Percentiles rank a stretch among this genome's conserved stretches.
phyloP scores from a whole-genome alignment of 2,113 vertebrate species.

The Cottus gobio region DNA sequence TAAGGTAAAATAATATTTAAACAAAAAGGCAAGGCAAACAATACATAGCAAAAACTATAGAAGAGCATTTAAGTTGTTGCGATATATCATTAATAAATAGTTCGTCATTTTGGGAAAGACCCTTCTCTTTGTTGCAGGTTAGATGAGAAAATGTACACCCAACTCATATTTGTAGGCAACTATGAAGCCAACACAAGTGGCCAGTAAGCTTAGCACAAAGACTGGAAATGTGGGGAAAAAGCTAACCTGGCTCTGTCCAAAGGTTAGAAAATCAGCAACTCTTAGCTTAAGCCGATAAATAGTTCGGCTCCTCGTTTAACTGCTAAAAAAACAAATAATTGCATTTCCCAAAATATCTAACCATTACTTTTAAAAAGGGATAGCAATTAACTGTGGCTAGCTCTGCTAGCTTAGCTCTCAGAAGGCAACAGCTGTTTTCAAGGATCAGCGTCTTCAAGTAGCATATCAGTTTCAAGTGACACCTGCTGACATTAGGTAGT shows the following conservation, averaged over 20 bases:
- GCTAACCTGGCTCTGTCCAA: not conserved
- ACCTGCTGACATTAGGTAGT: conserved; percentile 13
- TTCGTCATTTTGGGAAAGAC: not conserved
- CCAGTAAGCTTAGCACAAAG: not conserved
- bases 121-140: not conserved
- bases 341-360: not conserved
- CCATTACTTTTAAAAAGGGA: not conserved
- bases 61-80: not conserved
- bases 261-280: not conserved
- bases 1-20: not conserved
- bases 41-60: not conserved
- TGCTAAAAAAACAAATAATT: not conserved
- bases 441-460: conserved; percentile 4
- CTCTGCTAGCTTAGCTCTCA: not conserved
- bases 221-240: not conserved
- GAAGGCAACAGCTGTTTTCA: conserved; percentile 5
- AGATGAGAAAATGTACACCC: not conserved
- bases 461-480: conserved; percentile 21
- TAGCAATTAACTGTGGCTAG: not conserved
- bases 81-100: not conserved
- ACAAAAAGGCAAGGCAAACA: not conserved
- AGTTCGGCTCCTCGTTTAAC: not conserved
- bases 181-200: not conserved
- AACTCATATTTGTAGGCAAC: not conserved
- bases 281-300: not conserved